Base-by-base conservation (phyloP, 2,888 invertebrate genomes). In the Heliconius charithonia region DNA sequence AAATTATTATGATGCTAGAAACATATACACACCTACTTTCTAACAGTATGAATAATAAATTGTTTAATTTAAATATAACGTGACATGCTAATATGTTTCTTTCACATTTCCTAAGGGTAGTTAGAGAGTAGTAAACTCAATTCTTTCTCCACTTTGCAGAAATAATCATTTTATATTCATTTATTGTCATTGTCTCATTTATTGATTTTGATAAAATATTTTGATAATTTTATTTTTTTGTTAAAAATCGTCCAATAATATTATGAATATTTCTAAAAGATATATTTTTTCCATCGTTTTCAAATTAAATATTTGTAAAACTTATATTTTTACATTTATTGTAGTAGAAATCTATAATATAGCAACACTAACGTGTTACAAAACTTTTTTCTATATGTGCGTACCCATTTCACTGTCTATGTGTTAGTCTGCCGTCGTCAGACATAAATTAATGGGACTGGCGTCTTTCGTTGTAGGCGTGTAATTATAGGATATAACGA, bases 401-500 rank as follows among this genome's bases (percentile, higher is more conserved):
- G 90, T 82, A 85, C 85, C 85, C 85, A 86, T 89, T 86, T 83
- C 79, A 86, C 84, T 86, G 85, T 82, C 79, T 82, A 67, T 88
- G 87, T 90, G 92, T 90, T 89, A 80, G 89, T 83, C 86, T 82
- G 81, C 81, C 86, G 85, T 85, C 84, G 85, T 85, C 85, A 84
- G 93, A 93, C 92, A 88, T 86, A 86, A 91, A 93, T 93, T 92
- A 94, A 94, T 93, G 91, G 92, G 90, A 91, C 90, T 90, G 90
- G 90, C 87, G 87, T 89, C 86, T 89, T 88, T 87, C 84, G 86
- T 88, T 91, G 92, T 93, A 91, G 92, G 90, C 89, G 91, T 88
- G 90, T 93, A 93, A 94, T 94, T 94, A 94, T 93, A 89, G 90
- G 87, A 89, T 86, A 87, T 93, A 93, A 94, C 93, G 91, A 89